Conservation (phyloP, 2,888 invertebrate species). For the Diarsia mendica region DNA sequence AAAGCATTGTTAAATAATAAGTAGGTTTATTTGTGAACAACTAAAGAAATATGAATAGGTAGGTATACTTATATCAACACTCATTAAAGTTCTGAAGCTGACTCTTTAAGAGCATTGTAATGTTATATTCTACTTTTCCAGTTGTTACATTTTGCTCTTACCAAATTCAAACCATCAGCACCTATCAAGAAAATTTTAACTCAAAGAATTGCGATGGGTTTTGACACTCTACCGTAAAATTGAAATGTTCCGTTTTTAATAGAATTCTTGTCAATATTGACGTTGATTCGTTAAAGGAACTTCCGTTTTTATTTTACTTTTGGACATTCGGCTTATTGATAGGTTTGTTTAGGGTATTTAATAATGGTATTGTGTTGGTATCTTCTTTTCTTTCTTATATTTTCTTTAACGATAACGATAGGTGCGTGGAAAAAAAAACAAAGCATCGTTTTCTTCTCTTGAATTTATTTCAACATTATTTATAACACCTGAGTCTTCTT, state of each 20-base stretch:
- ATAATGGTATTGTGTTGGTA: neutral
- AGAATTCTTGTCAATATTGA: conserved; percentile 37
- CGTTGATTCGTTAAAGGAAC: conserved; percentile 21
- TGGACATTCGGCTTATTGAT: conserved; percentile 23
- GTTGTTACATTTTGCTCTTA: neutral
- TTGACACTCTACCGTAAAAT: conserved; percentile 21
- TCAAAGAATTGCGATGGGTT: conserved; percentile 11
- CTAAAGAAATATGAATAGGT: neutral
- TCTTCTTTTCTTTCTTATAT: neutral
- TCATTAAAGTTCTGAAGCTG: neutral
- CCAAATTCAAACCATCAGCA: conserved; percentile 16
- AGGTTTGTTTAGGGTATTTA: conserved; percentile 12
- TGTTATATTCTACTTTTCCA: neutral
- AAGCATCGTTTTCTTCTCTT: neutral
- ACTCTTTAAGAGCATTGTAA: conserved; percentile 1
- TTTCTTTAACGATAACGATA: neutral
- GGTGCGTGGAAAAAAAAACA: neutral
- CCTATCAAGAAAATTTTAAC: conserved; percentile 29
- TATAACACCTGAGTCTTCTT: neutral
- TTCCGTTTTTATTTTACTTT: conserved; percentile 15
- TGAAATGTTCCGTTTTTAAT: conserved; percentile 31
- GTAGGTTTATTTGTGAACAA: neutral
- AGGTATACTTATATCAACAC: neutral
- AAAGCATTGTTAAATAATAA: neutral
- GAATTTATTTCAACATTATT: neutral